Base-by-base conservation (phyloP, 2,797 vertebrate genomes). In the Avahi laniger region DNA sequence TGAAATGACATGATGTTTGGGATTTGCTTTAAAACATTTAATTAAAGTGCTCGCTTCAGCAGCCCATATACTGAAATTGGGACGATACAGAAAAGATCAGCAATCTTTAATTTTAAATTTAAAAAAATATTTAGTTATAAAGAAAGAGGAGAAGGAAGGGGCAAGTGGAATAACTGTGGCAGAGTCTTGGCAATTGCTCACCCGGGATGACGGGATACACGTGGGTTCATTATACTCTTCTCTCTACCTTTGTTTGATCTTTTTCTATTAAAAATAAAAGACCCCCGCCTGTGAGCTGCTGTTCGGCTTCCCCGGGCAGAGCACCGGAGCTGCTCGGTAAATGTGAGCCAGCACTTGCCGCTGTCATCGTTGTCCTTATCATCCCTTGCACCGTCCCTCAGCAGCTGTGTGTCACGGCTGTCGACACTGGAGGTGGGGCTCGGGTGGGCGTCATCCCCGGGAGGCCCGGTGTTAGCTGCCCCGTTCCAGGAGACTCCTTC, bases 281-380 rank as follows among this genome's bases (percentile, higher is more conserved):
- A 69, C 0, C n/a, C 50, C 18, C 33, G 52, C 17, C 79, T 76
- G 18, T 5, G 89, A 61, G 12, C 41, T 24, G 4, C 46, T 14
- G 52, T 5, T 76, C 50, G 52, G 86, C 48, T 79, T n/a, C 22
- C 41, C n/a, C 17, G 8, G 26, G 12, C 6, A 52, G 2, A 14
- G 63, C 28, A 8, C 26, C 33, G 52, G 43, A 30, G 54, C 76
- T 35, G 9, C 50, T 81, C 76, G 20, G 72, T 20, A n/a, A 65
- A 17, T 1, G 1, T 2, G 7, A 46, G 41, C n/a, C 20, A 46
- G 15, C 0, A 0, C 7, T 17, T 14, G 33, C 28, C 5, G 13
- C 46, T 10, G 52, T n/a, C 15, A 2, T 65, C 33, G 2, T 4
- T 41, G 35, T 17, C 43, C 33, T 10, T 43, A 15, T 30, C 7